Evolutionary conservation across 2,113 vertebrate genomes (phyloP).

Genomic region (Coryphaenoides rupestris): DNA sequence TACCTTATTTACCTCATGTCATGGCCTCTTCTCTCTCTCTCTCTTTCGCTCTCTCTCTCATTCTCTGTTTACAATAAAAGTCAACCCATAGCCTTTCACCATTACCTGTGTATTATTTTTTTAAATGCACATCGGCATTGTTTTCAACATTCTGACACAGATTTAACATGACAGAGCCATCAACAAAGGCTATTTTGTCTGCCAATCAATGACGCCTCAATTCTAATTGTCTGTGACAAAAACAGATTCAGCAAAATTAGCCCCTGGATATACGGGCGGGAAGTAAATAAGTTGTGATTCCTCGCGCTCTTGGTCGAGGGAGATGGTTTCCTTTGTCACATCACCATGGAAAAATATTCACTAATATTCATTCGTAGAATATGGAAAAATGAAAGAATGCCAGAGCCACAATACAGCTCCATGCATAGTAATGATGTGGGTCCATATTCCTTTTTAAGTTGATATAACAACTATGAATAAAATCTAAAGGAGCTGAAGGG

Average conservation of each 20-base stretch:
- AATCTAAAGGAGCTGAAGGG: constrained; percentile 73
- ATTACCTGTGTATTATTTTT: constrained; percentile 64
- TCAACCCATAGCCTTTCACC: constrained; percentile 56
- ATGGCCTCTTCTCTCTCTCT: no score
- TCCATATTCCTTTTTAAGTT: constrained; percentile 75
- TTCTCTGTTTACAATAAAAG: constrained; percentile 62
- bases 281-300: constrained; percentile 79
- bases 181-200: constrained; percentile 82
- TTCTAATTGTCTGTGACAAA: constrained; percentile 80
- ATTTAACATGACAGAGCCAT: constrained; percentile 81
- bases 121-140: constrained; percentile 74
- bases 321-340: constrained; percentile 72
- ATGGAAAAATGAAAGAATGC: constrained; percentile 23
- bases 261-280: constrained; percentile 68
- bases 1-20: no score
- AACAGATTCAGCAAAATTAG: constrained; percentile 82
- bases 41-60: no score
- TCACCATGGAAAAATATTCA: constrained; percentile 61
- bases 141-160: constrained; percentile 71
- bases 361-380: background rate
- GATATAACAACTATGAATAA: constrained; percentile 77
- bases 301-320: constrained; percentile 73
- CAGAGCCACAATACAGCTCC: constrained; percentile 32
- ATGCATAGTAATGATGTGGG: constrained; percentile 79
- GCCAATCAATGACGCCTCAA: constrained; percentile 70